Conservation (phyloP, 2,113 vertebrate genomes). For the Sporophila hypoxantha region DNA sequence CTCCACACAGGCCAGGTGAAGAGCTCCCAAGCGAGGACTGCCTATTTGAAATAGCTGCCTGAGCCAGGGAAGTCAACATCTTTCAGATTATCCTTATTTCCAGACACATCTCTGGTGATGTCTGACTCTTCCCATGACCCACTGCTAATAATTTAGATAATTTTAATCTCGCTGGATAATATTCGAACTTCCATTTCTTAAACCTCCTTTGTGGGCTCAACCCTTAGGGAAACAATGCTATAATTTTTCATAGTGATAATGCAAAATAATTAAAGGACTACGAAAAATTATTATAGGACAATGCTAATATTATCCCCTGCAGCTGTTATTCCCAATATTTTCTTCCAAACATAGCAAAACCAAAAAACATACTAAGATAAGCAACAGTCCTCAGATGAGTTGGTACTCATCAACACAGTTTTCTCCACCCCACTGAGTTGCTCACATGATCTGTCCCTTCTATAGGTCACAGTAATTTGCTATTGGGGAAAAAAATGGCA, state of each 20-base stretch:
- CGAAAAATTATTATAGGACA: not conserved
- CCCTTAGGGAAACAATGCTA: not conserved
- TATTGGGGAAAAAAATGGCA: not conserved
- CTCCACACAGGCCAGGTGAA: not conserved
- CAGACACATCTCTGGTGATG: not conserved
- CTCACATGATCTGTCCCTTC: not conserved
- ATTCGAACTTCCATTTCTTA: not conserved
- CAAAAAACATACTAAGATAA: not conserved
- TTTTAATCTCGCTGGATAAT: not conserved
- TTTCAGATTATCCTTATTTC: not conserved
- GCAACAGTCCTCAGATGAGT: not conserved
- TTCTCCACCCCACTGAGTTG: not conserved
- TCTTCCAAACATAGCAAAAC: not conserved
- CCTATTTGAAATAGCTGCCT: not conserved
- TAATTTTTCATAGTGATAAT: not conserved
- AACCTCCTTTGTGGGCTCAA: not conserved
- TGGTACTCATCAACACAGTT: not conserved
- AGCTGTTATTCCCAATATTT: not conserved
- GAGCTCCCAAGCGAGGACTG: not conserved
- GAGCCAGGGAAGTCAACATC: fast-evolving
- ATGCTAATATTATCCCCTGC: not conserved
- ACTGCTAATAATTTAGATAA: not conserved
- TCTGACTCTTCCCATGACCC: not conserved
- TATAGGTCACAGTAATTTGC: not conserved
- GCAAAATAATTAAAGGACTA: not conserved